Percentiles rank a stretch among this genome's conserved stretches.
Evolutionary conservation across 1,140 invertebrate genomes (phyloP).

Genomic region (Drosophila persimilis): DNA sequence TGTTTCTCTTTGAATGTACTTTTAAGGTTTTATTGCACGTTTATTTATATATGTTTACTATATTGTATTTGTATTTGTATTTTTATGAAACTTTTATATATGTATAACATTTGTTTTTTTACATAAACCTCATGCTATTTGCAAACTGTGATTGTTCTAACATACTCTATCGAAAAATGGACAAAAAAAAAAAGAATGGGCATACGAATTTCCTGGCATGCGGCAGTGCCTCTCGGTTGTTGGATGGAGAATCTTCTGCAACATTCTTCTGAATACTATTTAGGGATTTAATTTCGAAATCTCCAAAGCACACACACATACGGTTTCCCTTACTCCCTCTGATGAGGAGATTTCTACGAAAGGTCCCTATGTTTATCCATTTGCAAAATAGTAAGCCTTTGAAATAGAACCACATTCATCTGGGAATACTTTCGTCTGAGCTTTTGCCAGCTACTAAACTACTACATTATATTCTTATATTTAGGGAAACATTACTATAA

Average conservation of each 20-base stretch:
- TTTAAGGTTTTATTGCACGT: constrained; percentile 44
- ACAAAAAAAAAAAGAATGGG: too few species aligned
- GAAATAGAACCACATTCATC: too few species aligned
- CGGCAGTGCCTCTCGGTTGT: neutral
- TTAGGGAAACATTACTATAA: neutral
- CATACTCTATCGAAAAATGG: neutral
- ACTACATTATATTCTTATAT: neutral
- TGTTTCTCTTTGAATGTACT: constrained; percentile 18
- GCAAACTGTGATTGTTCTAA: neutral
- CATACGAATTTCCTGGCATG: neutral
- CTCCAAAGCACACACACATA: too few species aligned
- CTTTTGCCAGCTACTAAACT: too few species aligned
- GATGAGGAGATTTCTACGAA: too few species aligned
- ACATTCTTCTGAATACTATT: too few species aligned
- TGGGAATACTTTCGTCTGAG: too few species aligned
- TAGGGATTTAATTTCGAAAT: too few species aligned
- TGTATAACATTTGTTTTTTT: constrained; percentile 37
- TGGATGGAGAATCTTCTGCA: too few species aligned
- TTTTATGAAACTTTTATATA: constrained; percentile 27
- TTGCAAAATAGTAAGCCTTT: too few species aligned
- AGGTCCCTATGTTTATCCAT: too few species aligned
- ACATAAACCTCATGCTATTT: constrained; percentile 28
- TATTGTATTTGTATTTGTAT: constrained; percentile 8
- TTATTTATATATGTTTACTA: constrained; percentile 34
- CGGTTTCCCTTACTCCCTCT: too few species aligned